Evolutionary conservation across 2,113 vertebrate genomes (phyloP).

Genomic region (Tinamus guttatus): DNA sequence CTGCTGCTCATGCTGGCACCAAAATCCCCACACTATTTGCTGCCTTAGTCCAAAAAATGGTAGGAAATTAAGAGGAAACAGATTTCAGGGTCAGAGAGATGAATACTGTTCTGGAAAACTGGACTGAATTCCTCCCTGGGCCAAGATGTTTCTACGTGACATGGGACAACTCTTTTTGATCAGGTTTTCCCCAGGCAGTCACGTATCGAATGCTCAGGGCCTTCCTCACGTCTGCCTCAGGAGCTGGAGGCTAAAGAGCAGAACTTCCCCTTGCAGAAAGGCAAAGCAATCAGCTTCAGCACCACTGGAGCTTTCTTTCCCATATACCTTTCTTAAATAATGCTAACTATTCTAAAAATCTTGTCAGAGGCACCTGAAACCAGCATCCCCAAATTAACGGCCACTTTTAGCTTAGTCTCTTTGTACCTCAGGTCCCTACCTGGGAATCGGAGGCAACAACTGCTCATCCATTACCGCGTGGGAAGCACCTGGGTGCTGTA

Average conservation of each 20-base stretch:
- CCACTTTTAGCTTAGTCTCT: not conserved
- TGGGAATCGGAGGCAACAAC: not conserved
- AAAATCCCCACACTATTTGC: not conserved
- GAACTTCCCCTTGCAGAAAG: not conserved
- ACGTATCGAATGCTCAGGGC: not conserved
- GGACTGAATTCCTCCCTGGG: not conserved
- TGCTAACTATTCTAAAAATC: not conserved
- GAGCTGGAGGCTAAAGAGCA: not conserved
- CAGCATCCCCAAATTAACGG: not conserved
- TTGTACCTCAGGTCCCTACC: not conserved
- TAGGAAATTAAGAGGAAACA: not conserved
- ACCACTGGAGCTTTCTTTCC: not conserved
- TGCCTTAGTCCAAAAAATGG: not conserved
- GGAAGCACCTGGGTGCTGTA: not conserved
- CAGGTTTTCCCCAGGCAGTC: not conserved
- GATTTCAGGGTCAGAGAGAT: not conserved
- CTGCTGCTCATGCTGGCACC: not conserved
- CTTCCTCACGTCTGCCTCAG: not conserved
- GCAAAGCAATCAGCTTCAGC: not conserved
- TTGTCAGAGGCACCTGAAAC: rapidly evolving
- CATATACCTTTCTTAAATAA: not conserved
- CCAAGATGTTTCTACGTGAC: not conserved
- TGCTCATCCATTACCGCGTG: not conserved
- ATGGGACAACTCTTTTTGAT: not conserved
- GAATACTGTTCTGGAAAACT: not conserved